Conservation (phyloP, 2,797 vertebrate species). For the Melanotaenia maccullochi region DNA sequence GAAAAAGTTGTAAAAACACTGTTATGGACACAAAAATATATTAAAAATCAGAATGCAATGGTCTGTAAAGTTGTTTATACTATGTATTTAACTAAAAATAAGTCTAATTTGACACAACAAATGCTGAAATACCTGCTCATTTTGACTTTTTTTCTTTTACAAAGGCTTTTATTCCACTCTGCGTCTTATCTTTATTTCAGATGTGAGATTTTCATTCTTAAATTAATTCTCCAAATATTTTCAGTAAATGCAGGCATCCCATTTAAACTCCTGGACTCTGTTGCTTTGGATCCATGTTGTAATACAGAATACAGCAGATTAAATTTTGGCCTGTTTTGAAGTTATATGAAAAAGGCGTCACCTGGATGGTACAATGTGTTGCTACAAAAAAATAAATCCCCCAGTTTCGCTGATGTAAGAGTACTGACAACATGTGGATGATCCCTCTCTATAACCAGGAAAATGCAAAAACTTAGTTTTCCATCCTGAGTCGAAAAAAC, state of each 20-base stretch:
- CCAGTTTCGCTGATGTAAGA: not conserved
- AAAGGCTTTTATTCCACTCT: no score
- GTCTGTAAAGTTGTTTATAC: not conserved
- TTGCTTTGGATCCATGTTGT: not conserved
- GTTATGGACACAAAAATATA: not conserved
- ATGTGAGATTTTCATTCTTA: not conserved
- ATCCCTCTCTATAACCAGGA: constrained; percentile 11
- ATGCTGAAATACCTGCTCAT: not conserved
- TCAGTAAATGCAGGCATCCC: not conserved
- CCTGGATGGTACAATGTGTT: not conserved
- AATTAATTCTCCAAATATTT: not conserved
- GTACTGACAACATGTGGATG: not conserved
- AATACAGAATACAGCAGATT: not conserved
- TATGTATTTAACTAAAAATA: no score
- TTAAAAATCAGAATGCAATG: not conserved
- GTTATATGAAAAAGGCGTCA: not conserved
- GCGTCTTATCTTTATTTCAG: not conserved
- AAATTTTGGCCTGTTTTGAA: not conserved
- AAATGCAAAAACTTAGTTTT: not conserved
- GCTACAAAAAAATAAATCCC: not conserved
- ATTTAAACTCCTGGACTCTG: not conserved
- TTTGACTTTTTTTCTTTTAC: not conserved
- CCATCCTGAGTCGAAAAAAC: not conserved
- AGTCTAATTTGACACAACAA: not conserved
- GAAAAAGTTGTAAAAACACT: not conserved